Percentiles rank a stretch among this genome's conserved stretches.
These are phyloP conservation scores for Tachysurus fulvidraco DNA, from an alignment of 2,113 vertebrate genomes.

Conservation along the genomic window DNA sequence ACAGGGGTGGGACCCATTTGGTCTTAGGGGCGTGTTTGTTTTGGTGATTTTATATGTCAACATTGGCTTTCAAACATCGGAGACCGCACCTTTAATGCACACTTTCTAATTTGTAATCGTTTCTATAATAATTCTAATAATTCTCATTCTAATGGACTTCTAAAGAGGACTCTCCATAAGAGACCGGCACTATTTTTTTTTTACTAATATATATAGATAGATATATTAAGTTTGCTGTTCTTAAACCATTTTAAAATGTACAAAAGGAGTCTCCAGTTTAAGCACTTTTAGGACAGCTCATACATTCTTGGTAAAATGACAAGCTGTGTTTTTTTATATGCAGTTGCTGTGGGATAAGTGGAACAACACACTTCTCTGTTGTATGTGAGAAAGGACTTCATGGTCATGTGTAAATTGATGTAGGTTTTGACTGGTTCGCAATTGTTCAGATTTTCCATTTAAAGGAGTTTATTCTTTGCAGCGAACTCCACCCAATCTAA, in stretches of 20 bases:
- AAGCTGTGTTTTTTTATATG: background rate
- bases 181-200: no score
- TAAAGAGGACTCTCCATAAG: background rate
- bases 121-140: background rate
- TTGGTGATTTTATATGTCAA: no score
- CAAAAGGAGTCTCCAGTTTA: background rate
- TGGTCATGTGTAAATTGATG: background rate
- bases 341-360: background rate
- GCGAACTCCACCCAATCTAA: background rate
- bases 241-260: background rate
- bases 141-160: background rate
- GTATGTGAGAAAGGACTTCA: background rate
- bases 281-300: background rate
- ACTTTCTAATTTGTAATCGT: background rate
- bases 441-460: background rate
- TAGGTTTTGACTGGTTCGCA: background rate
- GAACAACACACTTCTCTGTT: background rate
- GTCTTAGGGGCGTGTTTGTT: no score
- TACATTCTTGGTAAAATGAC: no score
- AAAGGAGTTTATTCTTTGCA: background rate
- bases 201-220: no score
- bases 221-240: background rate
- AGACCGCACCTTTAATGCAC: background rate
- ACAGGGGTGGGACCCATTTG: no score
- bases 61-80: no score